These are phyloP conservation scores for Nanorana parkeri DNA, from an alignment of 2,113 vertebrate species.

Conservation along the genomic window DNA sequence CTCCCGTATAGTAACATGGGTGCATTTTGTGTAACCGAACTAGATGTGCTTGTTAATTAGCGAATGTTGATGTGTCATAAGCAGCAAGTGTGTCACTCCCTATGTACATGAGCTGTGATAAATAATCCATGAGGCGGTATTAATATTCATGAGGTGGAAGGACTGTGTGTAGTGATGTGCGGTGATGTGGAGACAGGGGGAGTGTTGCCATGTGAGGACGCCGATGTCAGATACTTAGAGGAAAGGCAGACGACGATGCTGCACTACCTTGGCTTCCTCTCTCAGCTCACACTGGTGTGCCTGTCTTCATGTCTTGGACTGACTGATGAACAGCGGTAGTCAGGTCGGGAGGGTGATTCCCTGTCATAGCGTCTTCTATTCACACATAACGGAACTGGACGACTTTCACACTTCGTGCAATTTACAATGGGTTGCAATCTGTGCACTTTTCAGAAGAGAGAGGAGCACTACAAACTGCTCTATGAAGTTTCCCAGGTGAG, in stretches of 20 bases:
- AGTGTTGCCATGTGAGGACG: conserved; percentile 82
- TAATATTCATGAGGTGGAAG: conserved; percentile 92
- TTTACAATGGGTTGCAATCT: conserved; percentile 98
- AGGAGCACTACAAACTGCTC: conserved; percentile 98
- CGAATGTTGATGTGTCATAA: conserved; percentile 78
- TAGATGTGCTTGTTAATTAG: conserved; percentile 89
- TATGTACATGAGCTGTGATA: conserved; percentile 84
- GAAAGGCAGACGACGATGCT: conserved; percentile 80
- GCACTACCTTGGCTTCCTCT: conserved; percentile 72
- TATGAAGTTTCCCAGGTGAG: conserved; percentile 99
- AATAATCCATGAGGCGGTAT: conserved; percentile 85
- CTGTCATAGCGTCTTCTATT: conserved; percentile 80
- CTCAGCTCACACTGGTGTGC: conserved; percentile 73
- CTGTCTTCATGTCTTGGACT: conserved; percentile 78
- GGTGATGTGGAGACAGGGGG: conserved; percentile 84
- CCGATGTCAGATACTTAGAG: conserved; percentile 73
- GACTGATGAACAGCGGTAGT: conserved; percentile 88
- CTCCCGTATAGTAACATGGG: conserved; percentile 77
- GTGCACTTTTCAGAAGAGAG: conserved; percentile 97
- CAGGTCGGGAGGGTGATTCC: conserved; percentile 87
- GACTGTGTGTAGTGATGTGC: conserved; percentile 90
- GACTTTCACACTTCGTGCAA: conserved; percentile 77
- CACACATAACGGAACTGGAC: conserved; percentile 82
- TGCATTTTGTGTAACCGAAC: conserved; percentile 84
- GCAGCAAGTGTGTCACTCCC: conserved; percentile 80